Base-by-base conservation (phyloP, 2,797 vertebrate species). In the Enteromius argenteus region DNA sequence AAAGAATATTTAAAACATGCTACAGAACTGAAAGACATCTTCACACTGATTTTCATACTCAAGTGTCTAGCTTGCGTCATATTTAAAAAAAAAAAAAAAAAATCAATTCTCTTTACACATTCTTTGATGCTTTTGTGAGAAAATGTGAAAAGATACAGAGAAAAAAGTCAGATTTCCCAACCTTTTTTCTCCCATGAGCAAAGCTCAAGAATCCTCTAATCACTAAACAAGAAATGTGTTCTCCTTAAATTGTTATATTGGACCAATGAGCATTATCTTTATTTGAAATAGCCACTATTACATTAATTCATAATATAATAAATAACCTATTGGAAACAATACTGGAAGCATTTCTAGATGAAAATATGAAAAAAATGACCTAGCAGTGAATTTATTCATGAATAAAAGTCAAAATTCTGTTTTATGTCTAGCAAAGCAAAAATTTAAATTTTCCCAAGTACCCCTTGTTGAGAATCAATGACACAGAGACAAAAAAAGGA, bases 61-160 rank as follows among this genome's bases (percentile, higher is more conserved):
- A 53, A 78, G 49, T 58, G 81, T 67, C 46, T 73, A 27, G 69
- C 74, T 91, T 92, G 89, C 89, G 89, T 91, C 89, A 92, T 85
- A 87, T 60, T 83, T 76, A n/a, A 4, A 32, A 83, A 44, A 2
- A 44, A 44, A 11, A 44, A 66, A 67, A 68, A 21, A 21, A 44
- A 46, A 37, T n/a, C 15, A 9, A 13, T 64, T 46, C 13, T 56
- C 27, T 6, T 8, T 35, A 19, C 23, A 51, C 17, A 53, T 77
- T 32, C 8, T 37, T 60, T 62, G 37, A 77, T 77, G 23, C 37
- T 46, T 77, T 23, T 19, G 10, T 56, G 64, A n/a, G 49, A 69
- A 30, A 49, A 49, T 49, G 4, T 4, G 46, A 46, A 73, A 35
- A 17, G 46, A 77, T 19, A 60, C 39, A 1, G 11, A 56, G 5